Evolutionary conservation across 1,140 invertebrate species (phyloP).

Genomic region (Cephus cinctus): DNA sequence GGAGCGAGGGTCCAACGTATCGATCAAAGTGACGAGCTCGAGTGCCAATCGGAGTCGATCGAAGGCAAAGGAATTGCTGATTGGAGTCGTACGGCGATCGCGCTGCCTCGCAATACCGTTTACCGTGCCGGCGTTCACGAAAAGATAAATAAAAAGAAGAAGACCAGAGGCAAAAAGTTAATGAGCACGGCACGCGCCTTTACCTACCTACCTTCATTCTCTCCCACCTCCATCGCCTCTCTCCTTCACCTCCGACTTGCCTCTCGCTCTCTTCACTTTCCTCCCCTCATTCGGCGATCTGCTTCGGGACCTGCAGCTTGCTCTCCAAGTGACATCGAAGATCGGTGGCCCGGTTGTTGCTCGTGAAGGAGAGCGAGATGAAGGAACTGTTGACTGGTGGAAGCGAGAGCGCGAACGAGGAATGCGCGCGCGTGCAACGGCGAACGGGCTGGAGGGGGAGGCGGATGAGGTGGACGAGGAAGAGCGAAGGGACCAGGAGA

Average conservation of each 20-base stretch:
- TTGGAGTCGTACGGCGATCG: slow-evolving; percentile 11
- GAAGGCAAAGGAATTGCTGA: slow-evolving; percentile 16
- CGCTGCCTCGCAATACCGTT: neutral
- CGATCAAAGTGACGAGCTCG: neutral
- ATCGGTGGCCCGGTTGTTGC: slow-evolving; percentile 19
- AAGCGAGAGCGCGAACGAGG: slow-evolving; percentile 6
- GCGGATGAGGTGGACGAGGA: slow-evolving; percentile 6
- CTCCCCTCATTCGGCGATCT: neutral
- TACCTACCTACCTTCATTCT: slow-evolving; percentile 18
- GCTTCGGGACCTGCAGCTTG: slow-evolving; percentile 13
- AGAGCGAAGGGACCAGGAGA: too few species aligned
- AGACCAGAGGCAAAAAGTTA: slow-evolving; percentile 35
- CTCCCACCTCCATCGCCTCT: slow-evolving; percentile 11
- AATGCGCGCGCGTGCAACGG: slow-evolving; percentile 10
- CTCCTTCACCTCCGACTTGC: slow-evolving; percentile 8
- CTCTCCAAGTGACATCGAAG: slow-evolving; percentile 33
- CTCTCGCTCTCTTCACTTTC: neutral
- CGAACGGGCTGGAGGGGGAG: slow-evolving; percentile 9
- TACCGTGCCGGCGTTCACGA: slow-evolving; percentile 6
- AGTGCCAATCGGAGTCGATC: neutral
- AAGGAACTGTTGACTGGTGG: neutral
- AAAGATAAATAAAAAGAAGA: slow-evolving; percentile 16
- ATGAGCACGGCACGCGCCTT: slow-evolving; percentile 47
- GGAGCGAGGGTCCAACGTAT: neutral
- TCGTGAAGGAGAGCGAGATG: neutral